Base-by-base conservation (phyloP, 92 coral and sea anemone species). In the Heliopora coerulea region DNA sequence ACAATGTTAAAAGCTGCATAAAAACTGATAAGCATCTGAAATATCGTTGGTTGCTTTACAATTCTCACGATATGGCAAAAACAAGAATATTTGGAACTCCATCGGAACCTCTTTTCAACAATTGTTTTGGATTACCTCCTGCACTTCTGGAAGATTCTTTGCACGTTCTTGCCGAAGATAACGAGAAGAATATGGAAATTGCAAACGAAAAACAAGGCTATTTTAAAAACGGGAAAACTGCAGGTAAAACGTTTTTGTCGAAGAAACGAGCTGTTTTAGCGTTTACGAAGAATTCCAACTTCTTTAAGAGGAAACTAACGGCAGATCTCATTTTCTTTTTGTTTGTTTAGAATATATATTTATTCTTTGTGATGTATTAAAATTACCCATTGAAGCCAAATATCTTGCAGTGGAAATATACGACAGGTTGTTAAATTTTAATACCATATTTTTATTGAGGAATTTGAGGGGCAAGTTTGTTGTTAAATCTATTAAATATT, bases 101-200 rank as follows among this genome's bases (percentile, higher is more conserved):
- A 6, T 96, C 99, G n/a, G 99, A 95, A 57, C 99, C 99, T 19
- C 87, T 95, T 42, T 95, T 95, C 88, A 95, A 95, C 75, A 79
- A 65, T 78, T 41, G 83, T 34, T 90, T 91, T 31, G 88, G 99
- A 40, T 75, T 95, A 73, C 74, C 96, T 13, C 85, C 99, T 25
- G 90, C 88, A 62, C 85, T 95, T 60, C 89, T 95, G 18, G 99
- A 95, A 67, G 99, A 95, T 80, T 77, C 88, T 26, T 84, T 95
- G 62, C 91, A 90, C 58, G 88, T 82, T 54, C 87, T 95, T 72
- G 99, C 99, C 14, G 99, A 88, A 34, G 88, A 85, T 79, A 95
- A 95, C 72, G 99, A 95, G 49, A 95, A 86, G 69, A 95, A 59
- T 52, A 90, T 95, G 95, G 96, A 95, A 49, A 78, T 72, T 73